Percentiles rank a stretch among this genome's conserved stretches.
phyloP scores from a whole-genome alignment of 2,797 vertebrate species.

The Centroberyx gerrardi region DNA sequence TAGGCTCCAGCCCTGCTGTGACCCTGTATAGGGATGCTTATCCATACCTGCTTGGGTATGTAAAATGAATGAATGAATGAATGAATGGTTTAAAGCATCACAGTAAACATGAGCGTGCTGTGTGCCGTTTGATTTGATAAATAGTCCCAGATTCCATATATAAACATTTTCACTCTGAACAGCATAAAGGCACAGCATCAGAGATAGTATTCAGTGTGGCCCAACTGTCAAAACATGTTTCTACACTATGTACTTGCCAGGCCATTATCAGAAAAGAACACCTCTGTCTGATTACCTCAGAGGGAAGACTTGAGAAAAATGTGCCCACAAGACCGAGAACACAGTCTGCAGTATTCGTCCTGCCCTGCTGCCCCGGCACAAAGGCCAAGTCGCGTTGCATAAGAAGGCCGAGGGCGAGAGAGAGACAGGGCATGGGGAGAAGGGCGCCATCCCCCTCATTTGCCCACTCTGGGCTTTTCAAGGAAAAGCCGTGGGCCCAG shows the following conservation, averaged over 20 bases:
- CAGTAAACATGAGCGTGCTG: too few relatives aligned
- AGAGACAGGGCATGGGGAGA: constrained; percentile 57
- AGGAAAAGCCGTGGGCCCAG: constrained; percentile 63
- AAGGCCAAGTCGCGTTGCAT: constrained; percentile 53
- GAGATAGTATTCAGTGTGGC: not conserved
- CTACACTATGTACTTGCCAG: constrained; percentile 11
- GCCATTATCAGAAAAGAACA: constrained; percentile 18
- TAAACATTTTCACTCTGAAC: not conserved
- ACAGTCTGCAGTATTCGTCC: constrained; percentile 28
- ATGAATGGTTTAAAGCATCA: too few relatives aligned
- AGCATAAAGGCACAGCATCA: not conserved
- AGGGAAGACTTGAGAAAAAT: constrained; percentile 44
- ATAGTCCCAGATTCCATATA: too few relatives aligned
- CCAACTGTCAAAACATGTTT: constrained; percentile 1
- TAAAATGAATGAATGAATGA: too few relatives aligned
- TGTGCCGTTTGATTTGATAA: too few relatives aligned
- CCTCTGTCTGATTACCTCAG: constrained; percentile 16
- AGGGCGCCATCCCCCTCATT: constrained; percentile 70
- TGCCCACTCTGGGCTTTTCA: constrained; percentile 66
- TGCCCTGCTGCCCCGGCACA: constrained; percentile 57
- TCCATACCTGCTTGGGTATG: too few relatives aligned
- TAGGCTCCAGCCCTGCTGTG: too few relatives aligned
- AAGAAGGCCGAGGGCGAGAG: constrained; percentile 46
- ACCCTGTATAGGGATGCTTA: too few relatives aligned
- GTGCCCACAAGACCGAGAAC: constrained; percentile 58